Evolutionary conservation across 2,888 invertebrate species (phyloP).

Genomic region (Plebejus anna): DNA sequence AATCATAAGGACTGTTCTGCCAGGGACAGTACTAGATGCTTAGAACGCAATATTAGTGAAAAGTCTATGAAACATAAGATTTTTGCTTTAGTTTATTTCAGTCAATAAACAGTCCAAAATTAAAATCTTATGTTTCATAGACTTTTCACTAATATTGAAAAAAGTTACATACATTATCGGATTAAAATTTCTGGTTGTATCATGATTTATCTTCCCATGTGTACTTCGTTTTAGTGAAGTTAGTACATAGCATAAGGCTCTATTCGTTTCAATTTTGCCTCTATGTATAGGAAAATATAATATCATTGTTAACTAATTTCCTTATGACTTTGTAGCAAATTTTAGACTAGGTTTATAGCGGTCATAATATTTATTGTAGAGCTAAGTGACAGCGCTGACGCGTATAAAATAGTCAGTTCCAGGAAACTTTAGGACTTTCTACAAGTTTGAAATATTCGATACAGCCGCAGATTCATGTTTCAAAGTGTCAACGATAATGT

Average conservation of each 20-base stretch:
- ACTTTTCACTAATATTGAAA: too few species aligned
- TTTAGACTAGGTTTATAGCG: slow-evolving; percentile 9
- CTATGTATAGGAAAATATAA: neutral
- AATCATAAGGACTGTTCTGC: too few species aligned
- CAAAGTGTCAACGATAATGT: slow-evolving; percentile 41
- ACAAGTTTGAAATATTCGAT: slow-evolving; percentile 32
- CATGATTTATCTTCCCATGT: neutral
- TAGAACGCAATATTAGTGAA: too few species aligned
- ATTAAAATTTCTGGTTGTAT: neutral
- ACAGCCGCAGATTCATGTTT: slow-evolving; percentile 31
- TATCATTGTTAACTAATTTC: slow-evolving; percentile 13
- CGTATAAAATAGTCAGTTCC: slow-evolving; percentile 23
- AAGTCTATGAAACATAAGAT: too few species aligned
- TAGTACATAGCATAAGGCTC: neutral
- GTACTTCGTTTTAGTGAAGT: neutral
- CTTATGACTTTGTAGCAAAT: slow-evolving; percentile 30
- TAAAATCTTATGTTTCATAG: too few species aligned
- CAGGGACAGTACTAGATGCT: too few species aligned
- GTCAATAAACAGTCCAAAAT: too few species aligned
- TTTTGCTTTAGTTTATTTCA: too few species aligned
- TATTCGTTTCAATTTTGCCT: neutral
- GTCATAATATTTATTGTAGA: slow-evolving; percentile 9
- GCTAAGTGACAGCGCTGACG: slow-evolving; percentile 28
- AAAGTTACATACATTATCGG: too few species aligned
- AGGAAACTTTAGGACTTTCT: slow-evolving; percentile 27